Conservation (phyloP, 2,888 invertebrate species). For the Drosophila flavopinicola region DNA sequence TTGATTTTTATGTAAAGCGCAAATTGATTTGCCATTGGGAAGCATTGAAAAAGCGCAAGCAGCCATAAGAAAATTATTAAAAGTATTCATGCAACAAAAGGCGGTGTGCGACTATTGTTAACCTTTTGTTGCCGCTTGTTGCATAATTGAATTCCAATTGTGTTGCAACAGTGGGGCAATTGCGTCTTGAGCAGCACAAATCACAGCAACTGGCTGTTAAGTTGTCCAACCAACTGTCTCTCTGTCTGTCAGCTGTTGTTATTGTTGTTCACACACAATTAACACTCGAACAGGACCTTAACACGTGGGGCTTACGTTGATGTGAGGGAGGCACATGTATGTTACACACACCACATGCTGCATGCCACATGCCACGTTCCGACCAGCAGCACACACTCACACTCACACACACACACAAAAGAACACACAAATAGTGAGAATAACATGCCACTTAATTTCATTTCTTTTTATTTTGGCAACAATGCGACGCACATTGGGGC, state of each 20-base stretch:
- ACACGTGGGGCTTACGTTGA: conserved; percentile 43
- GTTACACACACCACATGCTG: conserved; percentile 24
- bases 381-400: conserved; percentile 18
- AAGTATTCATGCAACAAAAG: conserved; percentile 32
- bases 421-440: background rate
- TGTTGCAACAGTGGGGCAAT: conserved; percentile 2
- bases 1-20: conserved; percentile 72
- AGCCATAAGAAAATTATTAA: conserved; percentile 48
- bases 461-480: conserved; percentile 64
- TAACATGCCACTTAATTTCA: conserved; percentile 63
- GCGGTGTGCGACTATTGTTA: conserved; percentile 10
- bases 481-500: conserved; percentile 43
- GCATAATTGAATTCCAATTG: conserved; percentile 48
- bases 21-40: conserved; percentile 72
- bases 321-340: conserved; percentile 7
- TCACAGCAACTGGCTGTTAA: conserved; percentile 34
- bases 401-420: conserved; percentile 15
- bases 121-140: conserved; percentile 26
- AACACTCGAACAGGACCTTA: conserved; percentile 68
- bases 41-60: conserved; percentile 3
- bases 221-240: conserved; percentile 14
- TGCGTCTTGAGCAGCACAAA: conserved; percentile 34
- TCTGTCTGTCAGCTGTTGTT: conserved; percentile 36
- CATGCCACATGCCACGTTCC: conserved; percentile 32
- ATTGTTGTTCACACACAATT: conserved; percentile 72